These are phyloP conservation scores for Oligia strigilis DNA, from an alignment of 2,888 invertebrate species.

Conservation along the genomic window DNA sequence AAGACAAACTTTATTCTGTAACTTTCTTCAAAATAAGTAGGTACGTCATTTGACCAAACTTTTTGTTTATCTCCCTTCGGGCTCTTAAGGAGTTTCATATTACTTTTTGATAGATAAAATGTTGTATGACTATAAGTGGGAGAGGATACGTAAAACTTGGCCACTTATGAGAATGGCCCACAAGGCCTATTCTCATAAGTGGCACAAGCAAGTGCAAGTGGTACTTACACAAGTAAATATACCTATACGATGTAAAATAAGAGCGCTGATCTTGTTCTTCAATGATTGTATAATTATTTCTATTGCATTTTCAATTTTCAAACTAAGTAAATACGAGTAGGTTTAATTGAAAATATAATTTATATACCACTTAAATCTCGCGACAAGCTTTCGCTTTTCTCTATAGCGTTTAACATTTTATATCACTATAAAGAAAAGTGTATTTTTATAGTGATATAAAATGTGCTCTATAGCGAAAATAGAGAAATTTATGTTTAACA, in stretches of 20 bases:
- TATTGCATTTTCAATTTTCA: too few species aligned
- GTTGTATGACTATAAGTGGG: background rate
- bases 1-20: conserved; percentile 35
- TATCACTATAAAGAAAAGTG: too few species aligned
- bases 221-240: background rate
- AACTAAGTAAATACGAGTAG: too few species aligned
- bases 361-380: too few species aligned
- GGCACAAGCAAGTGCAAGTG: too few species aligned
- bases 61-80: conserved; percentile 35
- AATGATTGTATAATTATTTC: background rate
- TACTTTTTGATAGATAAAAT: conserved; percentile 42
- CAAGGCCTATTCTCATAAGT: too few species aligned
- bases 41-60: conserved; percentile 31
- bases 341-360: too few species aligned
- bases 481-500: conserved; percentile 4
- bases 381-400: too few species aligned
- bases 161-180: conserved; percentile 1
- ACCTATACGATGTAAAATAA: background rate
- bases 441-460: background rate
- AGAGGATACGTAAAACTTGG: conserved; percentile 2
- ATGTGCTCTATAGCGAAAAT: background rate
- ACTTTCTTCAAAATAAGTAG: conserved; percentile 27
- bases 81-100: conserved; percentile 33
- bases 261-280: background rate
- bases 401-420: too few species aligned